Evolutionary conservation across 1,140 invertebrate genomes (phyloP).

Genomic region (Zaprionus kolodkinae): DNA sequence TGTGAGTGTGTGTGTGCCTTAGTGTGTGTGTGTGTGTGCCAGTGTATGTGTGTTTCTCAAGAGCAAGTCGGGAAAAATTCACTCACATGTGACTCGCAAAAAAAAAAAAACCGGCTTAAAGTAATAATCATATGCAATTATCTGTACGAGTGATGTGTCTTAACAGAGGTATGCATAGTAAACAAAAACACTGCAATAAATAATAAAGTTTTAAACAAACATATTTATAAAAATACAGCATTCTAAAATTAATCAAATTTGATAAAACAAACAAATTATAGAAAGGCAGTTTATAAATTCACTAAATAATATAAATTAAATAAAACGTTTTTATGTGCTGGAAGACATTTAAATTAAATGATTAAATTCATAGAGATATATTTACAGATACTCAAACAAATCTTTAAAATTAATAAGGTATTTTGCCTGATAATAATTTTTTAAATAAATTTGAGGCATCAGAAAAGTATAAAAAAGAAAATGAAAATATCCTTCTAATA

Average conservation of each 20-base stretch:
- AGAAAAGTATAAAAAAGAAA: too few species aligned
- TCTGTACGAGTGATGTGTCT: background rate
- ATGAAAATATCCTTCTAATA: too few species aligned
- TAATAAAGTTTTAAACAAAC: background rate
- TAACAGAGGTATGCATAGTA: background rate
- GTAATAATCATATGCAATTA: conserved; percentile 4
- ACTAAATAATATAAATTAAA: background rate
- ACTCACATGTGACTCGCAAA: background rate
- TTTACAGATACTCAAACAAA: too few species aligned
- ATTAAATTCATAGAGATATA: too few species aligned
- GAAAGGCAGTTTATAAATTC: background rate
- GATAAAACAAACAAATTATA: background rate
- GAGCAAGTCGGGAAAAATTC: conserved; percentile 10
- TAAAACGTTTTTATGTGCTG: background rate
- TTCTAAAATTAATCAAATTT: background rate
- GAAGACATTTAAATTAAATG: background rate
- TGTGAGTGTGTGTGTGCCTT: conserved; percentile 15
- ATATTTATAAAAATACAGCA: background rate
- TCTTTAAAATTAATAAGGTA: too few species aligned
- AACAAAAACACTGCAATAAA: background rate
- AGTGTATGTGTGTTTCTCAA: conserved; percentile 16
- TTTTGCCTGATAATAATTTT: too few species aligned
- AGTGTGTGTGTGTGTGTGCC: conserved; percentile 14
- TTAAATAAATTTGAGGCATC: too few species aligned
- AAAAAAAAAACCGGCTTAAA: background rate